Conservation (phyloP, 2,888 invertebrate species). For the Clitarchus hookeri region DNA sequence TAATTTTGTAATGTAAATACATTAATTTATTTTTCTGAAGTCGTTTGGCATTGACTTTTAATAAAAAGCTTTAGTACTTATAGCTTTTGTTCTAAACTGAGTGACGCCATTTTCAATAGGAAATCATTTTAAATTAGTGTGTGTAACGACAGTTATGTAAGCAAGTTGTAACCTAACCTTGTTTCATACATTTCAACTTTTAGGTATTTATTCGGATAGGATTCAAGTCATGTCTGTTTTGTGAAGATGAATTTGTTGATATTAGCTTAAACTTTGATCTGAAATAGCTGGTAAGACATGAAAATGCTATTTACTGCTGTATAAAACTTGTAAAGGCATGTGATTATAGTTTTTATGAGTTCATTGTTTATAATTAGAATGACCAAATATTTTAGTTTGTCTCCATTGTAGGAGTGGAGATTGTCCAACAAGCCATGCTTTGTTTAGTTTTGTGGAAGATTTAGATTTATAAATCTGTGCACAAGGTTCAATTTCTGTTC, state of each 20-base stretch:
- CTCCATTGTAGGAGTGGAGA: neutral
- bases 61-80: neutral
- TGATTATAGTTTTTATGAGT: neutral
- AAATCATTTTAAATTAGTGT: neutral
- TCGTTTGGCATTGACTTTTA: neutral
- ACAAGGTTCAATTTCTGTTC: neutral
- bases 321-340: constrained; percentile 1
- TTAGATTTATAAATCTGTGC: neutral
- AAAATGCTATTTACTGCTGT: neutral
- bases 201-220: neutral
- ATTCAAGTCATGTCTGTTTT: neutral
- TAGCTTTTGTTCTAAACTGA: no score
- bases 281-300: neutral
- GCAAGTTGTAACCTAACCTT: neutral
- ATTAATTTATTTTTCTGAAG: neutral
- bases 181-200: neutral
- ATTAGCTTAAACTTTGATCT: neutral
- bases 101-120: no score
- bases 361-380: neutral
- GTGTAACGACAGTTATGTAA: no score
- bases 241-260: neutral
- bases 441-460: neutral
- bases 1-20: neutral
- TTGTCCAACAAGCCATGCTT: neutral
- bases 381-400: constrained; percentile 2